Base-by-base conservation (phyloP, 1,140 invertebrate species). In the Tachypleus tridentatus region DNA sequence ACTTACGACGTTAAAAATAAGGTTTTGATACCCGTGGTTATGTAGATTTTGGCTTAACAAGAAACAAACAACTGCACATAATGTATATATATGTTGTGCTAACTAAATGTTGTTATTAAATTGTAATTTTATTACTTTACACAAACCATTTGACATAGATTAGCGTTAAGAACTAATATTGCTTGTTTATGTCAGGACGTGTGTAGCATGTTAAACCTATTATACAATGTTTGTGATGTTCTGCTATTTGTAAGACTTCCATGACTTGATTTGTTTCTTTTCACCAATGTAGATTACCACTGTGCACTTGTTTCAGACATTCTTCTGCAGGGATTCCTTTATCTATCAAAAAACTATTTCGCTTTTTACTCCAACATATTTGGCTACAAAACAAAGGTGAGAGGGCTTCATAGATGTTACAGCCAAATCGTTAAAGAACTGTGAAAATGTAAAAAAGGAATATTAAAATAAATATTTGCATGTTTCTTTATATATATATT, bases 361-460 rank as follows among this genome's bases (percentile, higher is more conserved):
- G 92, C 90, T 63, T 96, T 96, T 80, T 92, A 96, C 78, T 94
- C 91, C 60, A 94, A 94, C 75, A 91, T 96, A 59, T 92, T 93
- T 77, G 91, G 91, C 66, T 89, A 92, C 77, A 87, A 93, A 61
- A 91, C 89, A 70, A 90, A 90, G 82, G 88, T 91, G 78, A 82
- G 76, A 29, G 29, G 29, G 29, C 29, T 29, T 29, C 29, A 29
- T 29, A 29, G 29, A 29, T 29, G 29, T 29, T 29, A 2, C 29
- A 29, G 29, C 29, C 29, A 29, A 29, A 29, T 29, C 29, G 29
- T 29, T 2, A 29, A 29, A 29, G 29, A 29, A 29, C 29, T 29
- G 29, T 29, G 29, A 29, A 29, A 29, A 29, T 29, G 29, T 29
- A 29, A 29, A 29, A 29, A 1, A 29, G 29, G 29, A 29, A 29